phyloP scores from a whole-genome alignment of 2,113 vertebrate genomes.

The Prochilodus magdalenae region DNA sequence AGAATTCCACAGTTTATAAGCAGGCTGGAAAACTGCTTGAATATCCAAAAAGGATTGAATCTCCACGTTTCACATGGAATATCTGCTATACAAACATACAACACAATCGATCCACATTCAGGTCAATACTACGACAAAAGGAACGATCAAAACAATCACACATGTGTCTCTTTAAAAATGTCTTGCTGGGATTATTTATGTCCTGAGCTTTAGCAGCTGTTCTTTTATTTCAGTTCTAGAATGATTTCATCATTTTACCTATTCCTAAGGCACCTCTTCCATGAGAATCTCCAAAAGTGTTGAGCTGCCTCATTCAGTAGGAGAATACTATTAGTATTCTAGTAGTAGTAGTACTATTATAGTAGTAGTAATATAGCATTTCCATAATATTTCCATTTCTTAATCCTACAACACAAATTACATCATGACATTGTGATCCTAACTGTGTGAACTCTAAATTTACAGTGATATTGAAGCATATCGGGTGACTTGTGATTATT shows the following conservation, averaged over 20 bases:
- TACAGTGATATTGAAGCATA: background rate
- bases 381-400: background rate
- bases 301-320: background rate
- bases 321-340: too few species aligned
- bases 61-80: constrained; percentile 2
- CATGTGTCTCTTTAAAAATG: background rate
- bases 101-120: constrained; percentile 31
- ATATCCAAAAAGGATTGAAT: constrained; percentile 41
- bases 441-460: background rate
- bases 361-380: too few species aligned
- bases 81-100: constrained; percentile 34
- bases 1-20: constrained; percentile 37
- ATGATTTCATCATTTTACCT: background rate
- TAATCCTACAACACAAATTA: background rate
- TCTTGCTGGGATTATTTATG: background rate
- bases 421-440: background rate
- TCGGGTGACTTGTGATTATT: background rate
- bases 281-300: constrained; percentile 2
- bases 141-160: background rate
- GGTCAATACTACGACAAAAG: constrained; percentile 14
- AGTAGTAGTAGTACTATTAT: too few species aligned
- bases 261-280: constrained; percentile 6
- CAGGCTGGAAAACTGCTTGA: constrained; percentile 42
- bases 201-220: background rate
- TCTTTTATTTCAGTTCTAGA: background rate